Conservation (phyloP, 1,140 invertebrate species). For the Probaryconus sp. region DNA sequence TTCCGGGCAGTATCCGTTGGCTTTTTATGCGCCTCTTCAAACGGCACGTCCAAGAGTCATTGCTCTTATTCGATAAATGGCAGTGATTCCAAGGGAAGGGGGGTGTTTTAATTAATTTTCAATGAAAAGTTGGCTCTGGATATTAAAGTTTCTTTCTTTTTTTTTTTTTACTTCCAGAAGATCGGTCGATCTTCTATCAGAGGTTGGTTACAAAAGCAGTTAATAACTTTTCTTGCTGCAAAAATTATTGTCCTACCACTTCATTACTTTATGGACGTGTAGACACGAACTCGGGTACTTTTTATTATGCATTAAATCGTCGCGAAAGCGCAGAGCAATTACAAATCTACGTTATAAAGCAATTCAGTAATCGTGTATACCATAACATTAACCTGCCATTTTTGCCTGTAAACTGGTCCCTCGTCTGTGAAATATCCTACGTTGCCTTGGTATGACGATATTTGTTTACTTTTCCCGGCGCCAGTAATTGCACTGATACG, state of each 20-base stretch:
- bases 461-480: too few relatives aligned
- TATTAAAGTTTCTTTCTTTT: slow-evolving; percentile 17
- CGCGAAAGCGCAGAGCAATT: slow-evolving; percentile 21
- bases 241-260: slow-evolving; percentile 30
- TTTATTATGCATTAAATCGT: slow-evolving; percentile 40
- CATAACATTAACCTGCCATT: slow-evolving; percentile 24
- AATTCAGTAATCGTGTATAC: slow-evolving; percentile 31
- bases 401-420: slow-evolving; percentile 23
- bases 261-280: slow-evolving; percentile 34
- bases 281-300: slow-evolving; percentile 19
- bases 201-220: slow-evolving; percentile 36
- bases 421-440: background rate
- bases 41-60: slow-evolving; percentile 51
- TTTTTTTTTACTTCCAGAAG: slow-evolving; percentile 29
- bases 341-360: slow-evolving; percentile 42
- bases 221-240: slow-evolving; percentile 35
- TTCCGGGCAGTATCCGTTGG: slow-evolving; percentile 44
- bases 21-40: slow-evolving; percentile 41
- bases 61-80: slow-evolving; percentile 47
- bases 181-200: slow-evolving; percentile 33
- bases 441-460: too few relatives aligned
- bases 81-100: slow-evolving; percentile 4
- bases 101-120: slow-evolving; percentile 44
- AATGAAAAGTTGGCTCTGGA: slow-evolving; percentile 37
- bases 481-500: too few relatives aligned